phyloP scores from a whole-genome alignment of 2,113 vertebrate species.

The Ailuropoda melanoleuca region DNA sequence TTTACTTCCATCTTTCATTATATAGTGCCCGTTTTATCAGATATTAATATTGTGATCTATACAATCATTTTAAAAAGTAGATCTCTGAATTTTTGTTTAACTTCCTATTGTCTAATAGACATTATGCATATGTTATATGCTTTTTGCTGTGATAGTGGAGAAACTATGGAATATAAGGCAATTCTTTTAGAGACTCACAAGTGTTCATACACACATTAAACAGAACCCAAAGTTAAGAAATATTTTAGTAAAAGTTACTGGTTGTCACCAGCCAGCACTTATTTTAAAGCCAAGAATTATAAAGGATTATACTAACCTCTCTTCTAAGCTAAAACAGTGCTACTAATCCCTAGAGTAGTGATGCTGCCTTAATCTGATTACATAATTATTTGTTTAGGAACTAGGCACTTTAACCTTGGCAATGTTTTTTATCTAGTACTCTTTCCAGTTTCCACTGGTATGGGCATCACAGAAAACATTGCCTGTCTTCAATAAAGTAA shows the following conservation, averaged over 20 bases:
- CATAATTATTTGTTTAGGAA: conserved; percentile 24
- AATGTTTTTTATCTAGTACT: background rate
- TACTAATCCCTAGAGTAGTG: background rate
- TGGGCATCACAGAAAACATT: conserved; percentile 30
- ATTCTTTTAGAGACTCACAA: background rate
- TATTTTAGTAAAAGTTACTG: background rate
- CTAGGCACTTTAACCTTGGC: background rate
- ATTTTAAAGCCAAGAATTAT: background rate
- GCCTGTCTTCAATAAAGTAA: conserved; percentile 59
- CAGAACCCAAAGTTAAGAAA: background rate
- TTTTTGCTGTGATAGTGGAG: background rate
- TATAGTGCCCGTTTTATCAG: background rate
- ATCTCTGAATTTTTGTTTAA: background rate
- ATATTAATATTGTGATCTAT: background rate
- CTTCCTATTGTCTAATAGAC: background rate
- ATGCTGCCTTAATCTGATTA: background rate
- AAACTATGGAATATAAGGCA: background rate
- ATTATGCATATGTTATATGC: background rate
- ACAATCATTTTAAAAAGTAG: background rate
- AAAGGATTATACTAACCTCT: background rate
- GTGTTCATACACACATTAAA: background rate
- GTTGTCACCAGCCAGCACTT: background rate
- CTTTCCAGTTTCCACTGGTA: conserved; percentile 29
- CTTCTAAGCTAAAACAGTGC: background rate
- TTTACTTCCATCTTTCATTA: background rate